Evolutionary conservation across 2,113 vertebrate species (phyloP), one percentile per base, ranked within the genome.

Genomic region (Vulpes ferrilata): DNA sequence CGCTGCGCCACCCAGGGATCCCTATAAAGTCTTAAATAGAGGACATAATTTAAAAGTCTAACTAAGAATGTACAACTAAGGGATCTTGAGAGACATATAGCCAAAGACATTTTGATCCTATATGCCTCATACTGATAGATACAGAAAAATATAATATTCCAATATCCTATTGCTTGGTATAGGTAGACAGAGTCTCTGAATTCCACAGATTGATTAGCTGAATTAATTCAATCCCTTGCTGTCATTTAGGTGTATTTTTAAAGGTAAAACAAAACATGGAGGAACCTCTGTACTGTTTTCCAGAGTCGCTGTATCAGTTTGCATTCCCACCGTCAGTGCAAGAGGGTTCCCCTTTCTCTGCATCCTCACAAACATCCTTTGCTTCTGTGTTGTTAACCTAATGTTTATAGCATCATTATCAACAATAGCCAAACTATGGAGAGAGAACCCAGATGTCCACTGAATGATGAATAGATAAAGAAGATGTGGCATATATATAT

Each of bases 171-270:
- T 84, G 67, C 35, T 95, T 92, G 5, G 4, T 83, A 59, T 43
- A 67, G 3, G 69, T 38, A 96, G 55, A 76, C 32, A 64, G 91
- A 25, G 60, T 88, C 32, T 80, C 71, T 92, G 60, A 90, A 69
- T 93, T 35, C 11, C 19, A 67, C 16, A 64, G 67, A 96, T 53
- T 94, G 76, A 81, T 90, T 87, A 92, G 3, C 3, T 93, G 27
- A 95, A 83, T 90, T 96, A 92, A 95, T 95, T 93, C 73, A 22
- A 43, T 85, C 71, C 17, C 22, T 90, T 96, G 51, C 4, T 95
- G 73, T 55, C 69, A 30, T 94, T 73, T 71, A 43, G 30, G 60
- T 87, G 10, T n/a, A 78, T 84, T 95, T 90, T 92, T 38, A 87
- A 92, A 95, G 30, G 59, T 32, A 83, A 94, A 96, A 64, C 12